Base-by-base conservation (phyloP, 2,113 vertebrate genomes). In the Phyllostomus hastatus region DNA sequence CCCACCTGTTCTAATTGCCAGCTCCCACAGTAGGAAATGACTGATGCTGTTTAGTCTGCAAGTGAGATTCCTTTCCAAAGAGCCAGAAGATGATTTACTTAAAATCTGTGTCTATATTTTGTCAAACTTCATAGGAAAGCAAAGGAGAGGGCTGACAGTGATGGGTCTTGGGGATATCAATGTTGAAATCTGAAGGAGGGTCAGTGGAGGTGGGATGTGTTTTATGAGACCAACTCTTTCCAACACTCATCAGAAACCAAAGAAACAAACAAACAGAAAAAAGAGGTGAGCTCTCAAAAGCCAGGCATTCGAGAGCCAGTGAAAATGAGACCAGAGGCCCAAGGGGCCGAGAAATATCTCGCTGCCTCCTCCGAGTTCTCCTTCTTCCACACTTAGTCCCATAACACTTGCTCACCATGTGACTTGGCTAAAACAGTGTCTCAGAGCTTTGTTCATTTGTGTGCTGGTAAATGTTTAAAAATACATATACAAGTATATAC, bases 381-480 rank as follows among this genome's bases (percentile, higher is more conserved):
- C 0, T 50, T 19, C 17, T 35, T 26, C 33, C 26, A 72, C 17
- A 10, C 12, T 28, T 31, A 24, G 3, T 38, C 20, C 10, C 3
- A 0, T 4, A 35, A 22, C 26, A 6, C 3, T 41, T 41, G 35
- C 9, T 81, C 20, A 28, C 38, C 0, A 0, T 5, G 5, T 83
- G 12, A 46, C 17, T 67, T 79, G 17, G 14, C 14, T 28, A 57
- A 26, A 2, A 38, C 1, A 48, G 14, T 59, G 61, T 52, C 38
- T 46, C n/a, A 79, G 16, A 81, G 15, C 31, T 15, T 46, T 80
- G 48, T 43, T 69, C 14, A 7, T 3, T 24, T 84, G 31, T 81
- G 33, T 54, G 43, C 16, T 76, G n/a, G 64, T 28, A 48, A 73
- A 38, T 66, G 24, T 38, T 90, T n/a, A 33, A 24, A 79, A 84